These are phyloP conservation scores for Mormyrus proboscirostris DNA, from an alignment of 2,797 vertebrate species.

Conservation along the genomic window DNA sequence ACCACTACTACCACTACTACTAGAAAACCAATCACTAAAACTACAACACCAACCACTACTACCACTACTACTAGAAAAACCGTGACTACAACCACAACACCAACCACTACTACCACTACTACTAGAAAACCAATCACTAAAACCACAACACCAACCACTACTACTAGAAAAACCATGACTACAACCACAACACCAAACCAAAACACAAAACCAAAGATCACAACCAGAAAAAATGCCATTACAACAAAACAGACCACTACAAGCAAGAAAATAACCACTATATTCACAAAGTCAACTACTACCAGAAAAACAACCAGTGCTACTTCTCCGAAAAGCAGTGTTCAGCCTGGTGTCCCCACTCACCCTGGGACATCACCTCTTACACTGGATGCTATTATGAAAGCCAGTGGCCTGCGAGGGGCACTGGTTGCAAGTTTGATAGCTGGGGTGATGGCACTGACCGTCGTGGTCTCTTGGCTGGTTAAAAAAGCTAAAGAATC, in stretches of 20 bases:
- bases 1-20: not conserved
- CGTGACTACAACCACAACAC: not conserved
- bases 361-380: conserved; percentile 19
- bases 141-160: not conserved
- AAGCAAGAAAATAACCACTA: not conserved
- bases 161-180: not conserved
- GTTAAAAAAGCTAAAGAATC: conserved; percentile 50
- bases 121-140: not conserved
- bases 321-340: not conserved
- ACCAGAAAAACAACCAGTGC: not conserved
- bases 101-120: not conserved
- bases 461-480: conserved; percentile 46
- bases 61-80: not conserved
- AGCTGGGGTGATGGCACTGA: conserved; percentile 57
- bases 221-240: not conserved
- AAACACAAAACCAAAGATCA: not conserved
- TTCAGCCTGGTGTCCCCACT: not conserved
- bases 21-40: not conserved
- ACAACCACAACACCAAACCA: not conserved
- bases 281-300: not conserved
- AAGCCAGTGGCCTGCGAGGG: conserved; percentile 41
- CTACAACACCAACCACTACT: not conserved
- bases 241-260: not conserved
- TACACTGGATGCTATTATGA: conserved; percentile 19
- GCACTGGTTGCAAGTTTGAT: conserved; percentile 54